phyloP scores from a whole-genome alignment of 2,797 vertebrate species.

The Bufotes viridis region DNA sequence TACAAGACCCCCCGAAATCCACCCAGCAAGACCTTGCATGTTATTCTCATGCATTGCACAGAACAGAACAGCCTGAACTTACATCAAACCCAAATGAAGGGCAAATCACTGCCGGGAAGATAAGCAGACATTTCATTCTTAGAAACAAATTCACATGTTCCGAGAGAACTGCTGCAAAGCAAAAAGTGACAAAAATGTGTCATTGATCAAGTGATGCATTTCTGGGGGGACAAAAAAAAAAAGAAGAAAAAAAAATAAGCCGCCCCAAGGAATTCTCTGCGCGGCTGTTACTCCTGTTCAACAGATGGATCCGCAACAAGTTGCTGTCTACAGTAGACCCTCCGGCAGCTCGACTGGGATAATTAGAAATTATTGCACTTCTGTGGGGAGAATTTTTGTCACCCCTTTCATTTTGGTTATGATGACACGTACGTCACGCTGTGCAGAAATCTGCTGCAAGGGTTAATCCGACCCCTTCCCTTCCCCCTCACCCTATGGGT shows the following conservation, averaged over 20 bases:
- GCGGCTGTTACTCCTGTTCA: constrained; percentile 37
- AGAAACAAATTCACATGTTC: constrained; percentile 36
- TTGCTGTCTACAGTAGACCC: constrained; percentile 28
- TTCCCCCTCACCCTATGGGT: background rate
- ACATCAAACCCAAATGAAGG: background rate
- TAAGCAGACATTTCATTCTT: constrained; percentile 22
- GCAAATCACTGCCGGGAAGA: constrained; percentile 2
- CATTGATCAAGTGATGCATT: constrained; percentile 53
- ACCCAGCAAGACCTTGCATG: background rate
- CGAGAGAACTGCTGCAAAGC: constrained; percentile 33
- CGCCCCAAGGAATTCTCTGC: constrained; percentile 42
- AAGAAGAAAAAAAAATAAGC: background rate
- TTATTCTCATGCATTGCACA: background rate
- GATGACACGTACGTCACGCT: background rate
- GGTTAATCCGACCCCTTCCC: constrained; percentile 12
- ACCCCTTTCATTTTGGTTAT: constrained; percentile 25
- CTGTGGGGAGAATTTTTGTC: constrained; percentile 27
- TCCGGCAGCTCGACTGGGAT: constrained; percentile 45
- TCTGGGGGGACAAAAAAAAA: constrained; percentile 19
- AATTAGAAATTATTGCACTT: constrained; percentile 53
- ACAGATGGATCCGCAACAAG: constrained; percentile 57
- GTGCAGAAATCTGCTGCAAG: constrained; percentile 19
- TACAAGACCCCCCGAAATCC: background rate
- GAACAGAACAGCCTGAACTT: background rate
- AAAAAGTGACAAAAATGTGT: constrained; percentile 51